Conservation (phyloP, 2,797 vertebrate genomes). For the Rhinogobio ventralis region DNA sequence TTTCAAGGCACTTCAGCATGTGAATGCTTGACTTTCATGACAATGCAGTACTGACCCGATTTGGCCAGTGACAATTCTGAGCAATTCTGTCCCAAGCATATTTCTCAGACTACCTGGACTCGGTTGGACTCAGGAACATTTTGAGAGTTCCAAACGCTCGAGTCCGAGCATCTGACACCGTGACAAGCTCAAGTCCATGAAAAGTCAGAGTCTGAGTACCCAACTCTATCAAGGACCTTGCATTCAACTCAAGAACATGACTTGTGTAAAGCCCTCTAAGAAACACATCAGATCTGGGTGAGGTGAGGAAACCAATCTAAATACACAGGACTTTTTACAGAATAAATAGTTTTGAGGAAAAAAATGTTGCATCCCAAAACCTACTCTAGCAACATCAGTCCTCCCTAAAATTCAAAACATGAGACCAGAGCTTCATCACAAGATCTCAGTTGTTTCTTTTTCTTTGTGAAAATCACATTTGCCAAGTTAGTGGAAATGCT, state of each 20-base stretch:
- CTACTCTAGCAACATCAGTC: constrained; percentile 14
- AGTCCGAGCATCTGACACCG: no score
- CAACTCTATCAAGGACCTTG: no score
- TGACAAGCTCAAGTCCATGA: no score
- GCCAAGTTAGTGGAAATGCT: constrained; percentile 32
- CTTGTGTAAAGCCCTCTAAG: not conserved
- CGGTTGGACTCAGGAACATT: no score
- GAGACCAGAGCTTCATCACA: constrained; percentile 17
- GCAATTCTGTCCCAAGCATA: no score
- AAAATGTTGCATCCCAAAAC: not conserved
- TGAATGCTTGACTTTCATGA: no score
- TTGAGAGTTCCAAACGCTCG: no score
- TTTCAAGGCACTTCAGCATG: no score
- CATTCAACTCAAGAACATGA: not conserved
- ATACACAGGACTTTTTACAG: not conserved
- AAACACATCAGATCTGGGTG: not conserved
- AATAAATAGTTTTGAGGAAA: not conserved
- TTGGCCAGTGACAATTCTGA: no score
- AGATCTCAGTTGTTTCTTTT: constrained; percentile 21
- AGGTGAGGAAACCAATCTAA: not conserved
- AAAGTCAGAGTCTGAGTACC: no score
- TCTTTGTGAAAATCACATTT: constrained; percentile 33
- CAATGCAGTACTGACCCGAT: no score
- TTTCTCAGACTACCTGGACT: no score
- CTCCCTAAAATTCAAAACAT: constrained; percentile 29